A percentile compares a stretch with the other conserved stretches of the same genome.
These are phyloP conservation scores for Seriola rivoliana DNA, from an alignment of 2,113 vertebrate species.

Conservation along the genomic window DNA sequence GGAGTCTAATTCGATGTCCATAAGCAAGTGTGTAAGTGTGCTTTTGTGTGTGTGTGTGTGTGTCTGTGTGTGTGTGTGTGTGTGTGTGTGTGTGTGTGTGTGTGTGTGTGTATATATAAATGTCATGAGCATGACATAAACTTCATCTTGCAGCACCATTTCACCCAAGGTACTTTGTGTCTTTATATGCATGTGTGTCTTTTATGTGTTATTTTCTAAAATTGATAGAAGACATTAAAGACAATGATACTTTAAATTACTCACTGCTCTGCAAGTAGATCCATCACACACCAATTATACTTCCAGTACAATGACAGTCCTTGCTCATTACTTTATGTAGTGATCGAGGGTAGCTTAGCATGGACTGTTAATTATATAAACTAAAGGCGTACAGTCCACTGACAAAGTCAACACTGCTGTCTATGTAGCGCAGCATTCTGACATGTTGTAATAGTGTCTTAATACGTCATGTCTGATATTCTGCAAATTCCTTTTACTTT, in stretches of 20 bases:
- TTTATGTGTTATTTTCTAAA: conserved; percentile 35
- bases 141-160: conserved; percentile 53
- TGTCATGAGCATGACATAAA: conserved; percentile 57
- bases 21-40: neutral
- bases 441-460: neutral
- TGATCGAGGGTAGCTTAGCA: conserved; percentile 24
- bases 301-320: conserved; percentile 38
- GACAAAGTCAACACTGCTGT: conserved; percentile 20
- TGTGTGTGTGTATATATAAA: conserved; percentile 18
- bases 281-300: conserved; percentile 38
- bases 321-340: conserved; percentile 50
- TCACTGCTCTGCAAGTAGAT: conserved; percentile 23
- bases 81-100: no score
- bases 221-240: conserved; percentile 36
- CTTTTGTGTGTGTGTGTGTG: neutral
- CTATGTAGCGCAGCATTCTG: neutral
- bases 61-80: neutral
- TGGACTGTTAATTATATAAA: conserved; percentile 29
- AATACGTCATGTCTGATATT: neutral
- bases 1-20: conserved; percentile 17
- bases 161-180: conserved; percentile 46
- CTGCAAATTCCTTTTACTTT: neutral
- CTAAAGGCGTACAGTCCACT: neutral
- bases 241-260: conserved; percentile 19
- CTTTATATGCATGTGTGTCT: conserved; percentile 12